Base-by-base conservation (phyloP, 2,888 invertebrate species). In the Eupithecia centaureata region DNA sequence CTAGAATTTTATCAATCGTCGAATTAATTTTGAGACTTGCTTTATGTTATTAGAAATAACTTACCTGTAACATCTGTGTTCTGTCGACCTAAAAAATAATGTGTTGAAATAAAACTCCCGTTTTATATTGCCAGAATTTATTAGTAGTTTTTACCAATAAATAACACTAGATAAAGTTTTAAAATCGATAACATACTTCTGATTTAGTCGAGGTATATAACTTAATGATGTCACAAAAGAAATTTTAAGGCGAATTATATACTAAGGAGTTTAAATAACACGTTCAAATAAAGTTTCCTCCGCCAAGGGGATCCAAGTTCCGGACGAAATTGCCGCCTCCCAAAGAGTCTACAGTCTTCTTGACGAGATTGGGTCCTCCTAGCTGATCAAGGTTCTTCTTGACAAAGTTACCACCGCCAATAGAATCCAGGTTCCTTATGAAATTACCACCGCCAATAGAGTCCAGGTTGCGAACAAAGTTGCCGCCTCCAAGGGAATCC, bases 361-460 rank as follows among this genome's bases (percentile, higher is more conserved):
- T 91, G 0, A 91, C 83, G 5, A 92, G 81, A 77, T 93, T 90
- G 0, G 89, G 89, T 18, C 92, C 93, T 8, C 92, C 91, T 18
- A 91, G 85, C 71, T 87, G 85, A 69, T 92, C 91, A 10, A 91
- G 83, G 68, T 90, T 90, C 77, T 86, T 92, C 79, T 90, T 91
- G 1, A 92, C 89, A 7, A 92, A 85, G 77, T 89, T 91, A 28
- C 85, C 86, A 1, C 92, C 90, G 4, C 91, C 92, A 5, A 90
- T 79, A 0, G 88, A 86, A 68, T 91, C 92, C 12, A 92, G 73
- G 72, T 87, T 87, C 62, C 92, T 85, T 15, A 90, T 87, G 62
- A 90, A 85, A 80, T 94, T 94, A 15, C 90, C 90, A 61, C 92
- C 90, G 15, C 91, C 92, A 63, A 91, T 80, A 65, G 90, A 87